Percentiles rank a stretch among this genome's conserved stretches.
These are phyloP conservation scores for Formica exsecta DNA, from an alignment of 1,140 invertebrate genomes.

Conservation along the genomic window DNA sequence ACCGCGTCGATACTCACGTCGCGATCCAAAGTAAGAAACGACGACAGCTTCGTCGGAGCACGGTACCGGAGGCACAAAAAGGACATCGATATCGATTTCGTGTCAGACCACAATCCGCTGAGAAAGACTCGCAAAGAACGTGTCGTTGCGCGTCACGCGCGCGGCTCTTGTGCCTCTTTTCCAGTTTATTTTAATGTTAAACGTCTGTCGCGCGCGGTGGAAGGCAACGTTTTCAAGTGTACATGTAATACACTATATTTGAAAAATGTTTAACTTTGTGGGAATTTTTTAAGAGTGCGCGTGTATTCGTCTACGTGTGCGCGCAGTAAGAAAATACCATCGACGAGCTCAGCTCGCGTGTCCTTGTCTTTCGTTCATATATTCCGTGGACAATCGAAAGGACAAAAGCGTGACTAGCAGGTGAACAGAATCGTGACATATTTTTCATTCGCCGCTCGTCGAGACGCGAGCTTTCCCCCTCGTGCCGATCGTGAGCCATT, in stretches of 20 bases:
- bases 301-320: neutral
- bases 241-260: constrained; percentile 12
- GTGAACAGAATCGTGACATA: constrained; percentile 39
- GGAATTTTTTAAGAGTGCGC: neutral
- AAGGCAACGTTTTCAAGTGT: neutral
- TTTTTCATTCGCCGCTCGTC: constrained; percentile 51
- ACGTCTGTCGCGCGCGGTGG: neutral
- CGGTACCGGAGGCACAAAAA: neutral
- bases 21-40: constrained; percentile 22
- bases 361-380: constrained; percentile 20
- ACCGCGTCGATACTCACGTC: constrained; percentile 58
- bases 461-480: constrained; percentile 12
- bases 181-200: constrained; percentile 39
- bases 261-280: neutral
- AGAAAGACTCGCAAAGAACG: constrained; percentile 22
- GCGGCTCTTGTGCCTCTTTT: neutral
- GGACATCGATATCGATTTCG: constrained; percentile 55
- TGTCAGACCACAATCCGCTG: constrained; percentile 1
- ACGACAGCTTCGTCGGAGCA: constrained; percentile 32
- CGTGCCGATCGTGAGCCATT: constrained; percentile 54
- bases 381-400: constrained; percentile 54
- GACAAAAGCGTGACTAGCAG: constrained; percentile 68
- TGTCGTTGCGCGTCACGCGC: constrained; percentile 7
- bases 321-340: constrained; percentile 10
- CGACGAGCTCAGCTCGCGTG: neutral